A percentile compares a stretch with the other conserved stretches of the same genome.
These are phyloP conservation scores for Lacerta agilis DNA, from an alignment of 2,797 vertebrate genomes.

Conservation along the genomic window DNA sequence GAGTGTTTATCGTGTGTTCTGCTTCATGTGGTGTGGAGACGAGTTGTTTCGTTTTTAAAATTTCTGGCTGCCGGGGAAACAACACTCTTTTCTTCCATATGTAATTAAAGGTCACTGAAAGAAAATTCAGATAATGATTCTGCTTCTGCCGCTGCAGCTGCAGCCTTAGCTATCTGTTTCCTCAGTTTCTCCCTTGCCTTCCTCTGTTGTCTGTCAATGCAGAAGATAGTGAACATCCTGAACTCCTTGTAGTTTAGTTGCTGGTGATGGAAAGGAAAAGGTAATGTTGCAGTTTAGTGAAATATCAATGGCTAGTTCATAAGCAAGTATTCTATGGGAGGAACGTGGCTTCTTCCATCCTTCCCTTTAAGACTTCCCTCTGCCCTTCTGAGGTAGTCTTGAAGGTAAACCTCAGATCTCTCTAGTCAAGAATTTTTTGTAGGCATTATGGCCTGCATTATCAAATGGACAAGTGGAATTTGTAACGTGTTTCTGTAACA, in stretches of 20 bases:
- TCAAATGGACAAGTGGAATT: not conserved
- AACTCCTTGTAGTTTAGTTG: slow-evolving; percentile 61
- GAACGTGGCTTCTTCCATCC: not conserved
- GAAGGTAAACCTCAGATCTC: not conserved
- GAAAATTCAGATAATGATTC: not conserved
- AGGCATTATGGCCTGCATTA: not conserved
- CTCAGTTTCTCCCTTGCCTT: slow-evolving; percentile 38
- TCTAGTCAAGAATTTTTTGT: not conserved
- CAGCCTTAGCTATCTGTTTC: not conserved
- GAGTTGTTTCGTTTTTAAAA: not conserved
- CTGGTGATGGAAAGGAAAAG: slow-evolving; percentile 36
- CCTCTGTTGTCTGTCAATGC: slow-evolving; percentile 49
- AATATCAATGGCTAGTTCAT: not conserved
- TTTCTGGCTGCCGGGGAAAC: not conserved
- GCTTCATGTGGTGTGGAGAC: not conserved
- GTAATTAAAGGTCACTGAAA: not conserved
- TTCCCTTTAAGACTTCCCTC: not conserved
- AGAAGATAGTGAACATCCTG: slow-evolving; percentile 58
- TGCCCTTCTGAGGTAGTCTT: not conserved
- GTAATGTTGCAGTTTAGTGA: slow-evolving; percentile 38
- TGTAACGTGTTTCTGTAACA: not conserved
- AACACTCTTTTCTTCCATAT: not conserved
- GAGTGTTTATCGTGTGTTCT: not conserved
- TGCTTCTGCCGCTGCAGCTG: not conserved
- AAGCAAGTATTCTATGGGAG: not conserved